A percentile compares a stretch with the other conserved stretches of the same genome.
Conservation (phyloP, 2,797 vertebrate species). For the Jordanella pulchra region DNA sequence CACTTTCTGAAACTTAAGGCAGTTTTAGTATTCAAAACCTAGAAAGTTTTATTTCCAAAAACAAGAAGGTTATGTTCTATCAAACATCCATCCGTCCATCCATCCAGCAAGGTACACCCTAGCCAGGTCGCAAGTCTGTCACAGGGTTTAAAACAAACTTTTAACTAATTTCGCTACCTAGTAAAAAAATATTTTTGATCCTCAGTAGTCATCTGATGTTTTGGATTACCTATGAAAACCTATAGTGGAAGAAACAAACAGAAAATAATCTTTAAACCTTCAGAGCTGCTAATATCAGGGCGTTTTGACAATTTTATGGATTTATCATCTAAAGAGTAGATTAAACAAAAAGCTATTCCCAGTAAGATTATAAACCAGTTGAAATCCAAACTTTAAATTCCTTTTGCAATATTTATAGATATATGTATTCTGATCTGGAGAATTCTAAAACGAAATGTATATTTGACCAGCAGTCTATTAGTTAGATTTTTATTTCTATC, state of each 20-base stretch:
- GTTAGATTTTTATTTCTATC: conserved; percentile 27
- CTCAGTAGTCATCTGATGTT: background rate
- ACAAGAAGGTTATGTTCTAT: too few species aligned
- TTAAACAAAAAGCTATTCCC: background rate
- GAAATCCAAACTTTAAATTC: background rate
- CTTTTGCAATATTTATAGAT: background rate
- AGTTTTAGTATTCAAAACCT: too few species aligned
- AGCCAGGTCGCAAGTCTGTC: too few species aligned
- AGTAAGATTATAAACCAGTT: background rate
- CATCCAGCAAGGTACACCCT: too few species aligned
- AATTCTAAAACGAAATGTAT: background rate
- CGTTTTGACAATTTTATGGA: background rate
- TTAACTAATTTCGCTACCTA: too few species aligned
- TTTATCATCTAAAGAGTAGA: background rate
- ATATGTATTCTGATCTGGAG: background rate
- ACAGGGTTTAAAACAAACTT: too few species aligned
- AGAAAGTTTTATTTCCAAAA: too few species aligned
- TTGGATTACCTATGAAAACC: background rate
- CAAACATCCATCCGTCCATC: too few species aligned
- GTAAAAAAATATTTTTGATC: background rate
- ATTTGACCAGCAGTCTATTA: background rate
- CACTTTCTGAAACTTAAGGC: too few species aligned
- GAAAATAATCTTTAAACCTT: background rate
- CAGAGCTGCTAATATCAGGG: background rate
- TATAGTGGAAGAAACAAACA: background rate